Evolutionary conservation across 2,888 invertebrate genomes (phyloP).

Genomic region (Drosophila maculinotata): DNA sequence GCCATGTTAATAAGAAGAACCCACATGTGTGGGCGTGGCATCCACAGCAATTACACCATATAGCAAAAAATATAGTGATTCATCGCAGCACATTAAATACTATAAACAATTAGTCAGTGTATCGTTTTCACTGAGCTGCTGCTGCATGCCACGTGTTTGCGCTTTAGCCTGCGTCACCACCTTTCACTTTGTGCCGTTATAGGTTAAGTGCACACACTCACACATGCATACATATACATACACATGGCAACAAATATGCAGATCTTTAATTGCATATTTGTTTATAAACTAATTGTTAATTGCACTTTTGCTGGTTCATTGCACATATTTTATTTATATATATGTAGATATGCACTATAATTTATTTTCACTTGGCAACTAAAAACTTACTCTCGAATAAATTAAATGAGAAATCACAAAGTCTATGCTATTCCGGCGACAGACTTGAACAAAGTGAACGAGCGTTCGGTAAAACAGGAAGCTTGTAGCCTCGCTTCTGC

Average conservation of each 20-base stretch:
- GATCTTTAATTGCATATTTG: conserved; percentile 65
- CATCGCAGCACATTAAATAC: conserved; percentile 17
- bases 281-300: conserved; percentile 52
- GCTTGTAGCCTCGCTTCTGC: conserved; percentile 72
- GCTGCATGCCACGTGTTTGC: conserved; percentile 71
- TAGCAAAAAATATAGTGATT: conserved; percentile 45
- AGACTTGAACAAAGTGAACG: conserved; percentile 90
- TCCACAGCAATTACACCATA: conserved; percentile 54
- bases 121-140: conserved; percentile 8
- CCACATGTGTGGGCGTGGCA: conserved; percentile 61
- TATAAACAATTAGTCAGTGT: conserved; percentile 27
- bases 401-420: conserved; percentile 83
- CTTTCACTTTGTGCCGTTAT: conserved; percentile 70
- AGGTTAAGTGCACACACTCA: conserved; percentile 56
- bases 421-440: conserved; percentile 88
- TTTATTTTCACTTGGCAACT: conserved; percentile 48
- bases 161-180: conserved; percentile 51
- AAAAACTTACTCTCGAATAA: conserved; percentile 83
- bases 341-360: conserved; percentile 33
- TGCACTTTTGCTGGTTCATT: conserved; percentile 44
- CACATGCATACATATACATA: no score
- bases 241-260: conserved; percentile 52
- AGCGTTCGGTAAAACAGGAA: conserved; percentile 86
- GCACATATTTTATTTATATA: conserved; percentile 47
- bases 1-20: background rate